phyloP scores from a whole-genome alignment of 2,888 invertebrate genomes.

The Operophtera brumata region DNA sequence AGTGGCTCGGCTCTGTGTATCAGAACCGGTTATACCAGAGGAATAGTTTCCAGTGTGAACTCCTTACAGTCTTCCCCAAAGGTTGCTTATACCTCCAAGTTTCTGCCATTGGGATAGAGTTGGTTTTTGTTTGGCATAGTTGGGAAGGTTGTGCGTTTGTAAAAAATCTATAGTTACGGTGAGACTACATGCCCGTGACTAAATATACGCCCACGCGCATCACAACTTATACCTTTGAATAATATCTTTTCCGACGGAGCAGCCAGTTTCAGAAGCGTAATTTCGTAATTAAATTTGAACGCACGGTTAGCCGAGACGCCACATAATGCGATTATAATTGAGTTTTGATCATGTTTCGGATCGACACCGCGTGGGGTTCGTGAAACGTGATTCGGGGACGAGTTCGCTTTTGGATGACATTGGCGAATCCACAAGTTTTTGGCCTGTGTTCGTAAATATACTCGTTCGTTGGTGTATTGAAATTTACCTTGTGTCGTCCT shows the following conservation, averaged over 20 bases:
- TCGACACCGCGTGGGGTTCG: constrained; percentile 37
- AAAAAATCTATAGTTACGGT: constrained; percentile 58
- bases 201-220: constrained; percentile 73
- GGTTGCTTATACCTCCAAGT: neutral
- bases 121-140: constrained; percentile 3
- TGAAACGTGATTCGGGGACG: constrained; percentile 26
- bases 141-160: constrained; percentile 44
- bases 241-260: constrained; percentile 49
- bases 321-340: constrained; percentile 66
- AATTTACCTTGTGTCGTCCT: no score
- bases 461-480: no score
- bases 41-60: constrained; percentile 62
- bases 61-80: constrained; percentile 34
- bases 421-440: no score
- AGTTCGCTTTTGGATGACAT: neutral
- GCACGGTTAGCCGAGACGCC: constrained; percentile 63
- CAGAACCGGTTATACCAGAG: constrained; percentile 65
- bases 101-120: constrained; percentile 15
- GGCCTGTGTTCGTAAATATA: no score
- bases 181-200: constrained; percentile 64
- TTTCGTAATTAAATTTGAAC: constrained; percentile 69
- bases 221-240: constrained; percentile 61
- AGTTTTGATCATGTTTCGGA: constrained; percentile 55
- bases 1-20: constrained; percentile 50
- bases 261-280: constrained; percentile 58